These are phyloP conservation scores for Parapristionchus giblindavisi DNA, from an alignment of 2,888 invertebrate genomes.

Conservation along the genomic window DNA sequence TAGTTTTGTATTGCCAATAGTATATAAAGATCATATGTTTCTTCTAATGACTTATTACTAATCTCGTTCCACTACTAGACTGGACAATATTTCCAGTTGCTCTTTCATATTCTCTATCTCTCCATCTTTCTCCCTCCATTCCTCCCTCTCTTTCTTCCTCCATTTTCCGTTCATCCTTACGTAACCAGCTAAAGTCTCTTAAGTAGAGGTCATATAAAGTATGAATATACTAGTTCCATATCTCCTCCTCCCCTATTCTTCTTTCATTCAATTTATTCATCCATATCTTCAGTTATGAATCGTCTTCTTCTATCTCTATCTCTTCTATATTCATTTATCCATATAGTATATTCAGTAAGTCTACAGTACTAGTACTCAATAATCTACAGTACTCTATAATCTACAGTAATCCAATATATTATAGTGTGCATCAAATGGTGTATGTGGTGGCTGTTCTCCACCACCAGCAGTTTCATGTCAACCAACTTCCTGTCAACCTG, in stretches of 20 bases:
- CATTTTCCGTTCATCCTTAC: not conserved
- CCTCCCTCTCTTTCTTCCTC: not conserved
- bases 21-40: no score
- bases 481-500: constrained; percentile 59
- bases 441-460: constrained; percentile 60
- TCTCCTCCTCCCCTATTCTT: constrained; percentile 10
- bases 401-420: not conserved
- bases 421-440: constrained; percentile 59
- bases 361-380: not conserved
- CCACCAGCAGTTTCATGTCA: constrained; percentile 49
- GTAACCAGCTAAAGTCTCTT: constrained; percentile 1
- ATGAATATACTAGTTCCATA: not conserved
- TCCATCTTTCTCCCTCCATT: not conserved
- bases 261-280: not conserved
- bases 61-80: no score
- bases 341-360: constrained; percentile 8
- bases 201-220: not conserved
- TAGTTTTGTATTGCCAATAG: no score
- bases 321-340: not conserved
- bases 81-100: not conserved
- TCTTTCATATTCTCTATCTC: not conserved
- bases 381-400: not conserved
- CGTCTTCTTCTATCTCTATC: not conserved
- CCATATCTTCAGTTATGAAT: not conserved
- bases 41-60: no score